Base-by-base conservation (phyloP, 1,140 invertebrate species). In the Parapsyche elsis region DNA sequence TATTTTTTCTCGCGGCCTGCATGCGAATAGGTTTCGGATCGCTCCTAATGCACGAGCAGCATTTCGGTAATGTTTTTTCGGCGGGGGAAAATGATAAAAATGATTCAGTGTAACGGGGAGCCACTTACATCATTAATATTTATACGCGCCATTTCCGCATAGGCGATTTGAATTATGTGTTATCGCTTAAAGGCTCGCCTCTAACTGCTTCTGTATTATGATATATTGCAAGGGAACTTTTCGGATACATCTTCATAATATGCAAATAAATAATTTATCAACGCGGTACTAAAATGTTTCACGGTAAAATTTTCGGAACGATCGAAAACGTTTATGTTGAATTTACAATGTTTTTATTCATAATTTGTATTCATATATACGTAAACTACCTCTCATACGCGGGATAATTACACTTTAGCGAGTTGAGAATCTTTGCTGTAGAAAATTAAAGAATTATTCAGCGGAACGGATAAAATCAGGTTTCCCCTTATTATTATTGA, bases 101-200 rank as follows among this genome's bases (percentile, higher is more conserved):
- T 67, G 64, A 67, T 67, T 67, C 64, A 67, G 64, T 53, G 16
- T 67, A 26, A 26, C 21, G 19, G 23, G 64, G 59, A 67, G 49
- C 64, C 64, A 67, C 64, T 67, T 67, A 67, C 24, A 26, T 67
- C 64, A 67, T 67, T 67, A 67, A 67, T 67, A 67, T 67, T 67
- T 67, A 67, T 67, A 67, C 21, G 64, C 64, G 24, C 64, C 64
- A 67, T 67, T 67, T 67, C 64, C 64, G 59, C 64, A 23, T 23
- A 23, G 59, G 7, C 64, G 64, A 67, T 67, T 67, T 67, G 64
- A 67, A 67, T 67, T 67, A 67, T 67, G 64, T 26, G 64, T 26
- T 67, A 67, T 67, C 64, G 64, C 64, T 67, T 24, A 23, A 23
- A 9, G 64, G 21, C 24, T 67, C 64, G 64, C 24, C 10, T 23